Evolutionary conservation across 2,888 invertebrate species (phyloP).

Genomic region (Pollenia angustigena): DNA sequence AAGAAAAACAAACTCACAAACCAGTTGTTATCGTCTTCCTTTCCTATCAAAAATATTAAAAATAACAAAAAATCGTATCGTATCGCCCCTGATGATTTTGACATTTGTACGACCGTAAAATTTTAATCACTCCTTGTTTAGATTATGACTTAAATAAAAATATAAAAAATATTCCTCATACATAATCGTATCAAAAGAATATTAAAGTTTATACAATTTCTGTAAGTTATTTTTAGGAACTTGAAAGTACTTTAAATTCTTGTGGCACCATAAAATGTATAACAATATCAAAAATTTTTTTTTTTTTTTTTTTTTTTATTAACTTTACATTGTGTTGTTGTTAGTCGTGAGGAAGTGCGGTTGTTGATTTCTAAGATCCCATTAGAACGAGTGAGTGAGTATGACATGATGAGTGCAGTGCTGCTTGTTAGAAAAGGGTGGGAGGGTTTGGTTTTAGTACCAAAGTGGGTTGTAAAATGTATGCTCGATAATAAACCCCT

Average conservation of each 20-base stretch:
- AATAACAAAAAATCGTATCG: conserved; percentile 1
- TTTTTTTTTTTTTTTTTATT: conserved; percentile 20
- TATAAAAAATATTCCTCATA: conserved; percentile 28
- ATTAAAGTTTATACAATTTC: conserved; percentile 11
- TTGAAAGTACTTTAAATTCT: conserved; percentile 36
- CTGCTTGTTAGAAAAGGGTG: background rate
- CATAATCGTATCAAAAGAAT: conserved; percentile 42
- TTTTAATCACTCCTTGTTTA: conserved; percentile 75
- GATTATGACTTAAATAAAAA: conserved; percentile 57
- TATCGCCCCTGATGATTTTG: conserved; percentile 71
- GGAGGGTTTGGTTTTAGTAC: background rate
- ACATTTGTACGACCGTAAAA: conserved; percentile 76
- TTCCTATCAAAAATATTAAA: background rate
- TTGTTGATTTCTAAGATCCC: conserved; percentile 5
- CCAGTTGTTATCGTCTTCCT: conserved; percentile 41
- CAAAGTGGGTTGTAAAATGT: background rate
- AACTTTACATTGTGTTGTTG: conserved; percentile 9
- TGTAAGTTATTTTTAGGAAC: background rate
- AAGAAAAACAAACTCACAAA: conserved; percentile 15
- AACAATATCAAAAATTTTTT: conserved; percentile 19
- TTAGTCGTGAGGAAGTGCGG: conserved; percentile 10
- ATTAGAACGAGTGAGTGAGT: background rate
- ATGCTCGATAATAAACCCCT: conserved; percentile 1
- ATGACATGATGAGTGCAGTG: background rate
- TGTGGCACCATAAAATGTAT: conserved; percentile 32